Evolutionary conservation across 2,797 vertebrate genomes (phyloP).

Genomic region (Capromys pilorides): DNA sequence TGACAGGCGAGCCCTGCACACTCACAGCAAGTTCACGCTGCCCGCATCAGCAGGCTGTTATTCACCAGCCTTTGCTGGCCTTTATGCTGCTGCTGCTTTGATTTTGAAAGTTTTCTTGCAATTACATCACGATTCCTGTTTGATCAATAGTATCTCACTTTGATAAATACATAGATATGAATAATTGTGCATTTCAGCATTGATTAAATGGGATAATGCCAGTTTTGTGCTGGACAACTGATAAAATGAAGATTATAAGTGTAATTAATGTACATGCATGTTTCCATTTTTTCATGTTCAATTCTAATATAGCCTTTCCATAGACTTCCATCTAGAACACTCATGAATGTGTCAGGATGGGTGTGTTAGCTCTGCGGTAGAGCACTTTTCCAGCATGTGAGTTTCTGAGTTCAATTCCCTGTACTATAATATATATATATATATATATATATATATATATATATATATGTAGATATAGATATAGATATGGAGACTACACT

Average conservation of each 20-base stretch:
- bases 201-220: neutral
- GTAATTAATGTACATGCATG: neutral
- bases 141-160: neutral
- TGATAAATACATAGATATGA: neutral
- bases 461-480: conserved; percentile 16
- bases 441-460: too few species aligned
- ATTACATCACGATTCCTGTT: neutral
- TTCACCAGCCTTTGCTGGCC: neutral
- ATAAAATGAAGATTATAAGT: neutral
- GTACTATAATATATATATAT: neutral
- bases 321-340: neutral
- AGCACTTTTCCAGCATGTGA: neutral
- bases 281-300: neutral
- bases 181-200: neutral
- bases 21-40: neutral
- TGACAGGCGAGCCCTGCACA: too few species aligned
- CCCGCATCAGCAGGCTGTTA: fast-evolving
- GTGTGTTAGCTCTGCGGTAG: neutral
- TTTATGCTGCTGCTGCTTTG: neutral
- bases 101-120: neutral
- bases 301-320: neutral
- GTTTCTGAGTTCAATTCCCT: neutral
- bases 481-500: neutral
- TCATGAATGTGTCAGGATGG: neutral
- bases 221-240: neutral